Evolutionary conservation across 2,797 vertebrate species (phyloP), one percentile per base, ranked within the genome.

Genomic region (Xenops minutus): DNA sequence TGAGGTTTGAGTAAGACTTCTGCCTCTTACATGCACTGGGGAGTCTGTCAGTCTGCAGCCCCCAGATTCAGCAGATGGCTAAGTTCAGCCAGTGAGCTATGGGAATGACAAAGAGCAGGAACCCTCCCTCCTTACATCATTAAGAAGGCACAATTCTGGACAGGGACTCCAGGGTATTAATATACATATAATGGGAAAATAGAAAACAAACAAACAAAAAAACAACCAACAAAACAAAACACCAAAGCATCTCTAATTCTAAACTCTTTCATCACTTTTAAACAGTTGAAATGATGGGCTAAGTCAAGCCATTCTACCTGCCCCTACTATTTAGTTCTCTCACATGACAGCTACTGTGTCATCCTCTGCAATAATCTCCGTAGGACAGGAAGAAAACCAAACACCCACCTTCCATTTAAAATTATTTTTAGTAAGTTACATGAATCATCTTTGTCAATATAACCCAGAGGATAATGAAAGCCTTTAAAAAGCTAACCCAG

Each of bases 401-500:
- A 73, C 58, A 88, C 48, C 46, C 62, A 94, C 58, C 58, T 84
- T 93, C 62, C 54, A 66, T 84, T 93, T 81, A 5, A 81, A 86
- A 85, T 71, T 93, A 85, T 89, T 88, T 94, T 94, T 93, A 85
- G 83, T 61, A 44, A 23, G n/a, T 21, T 69, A 58, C 29, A 46
- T 92, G 91, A 94, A 48, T 93, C 75, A 92, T 49, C 62, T 88
- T 93, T 95, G 89, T 80, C 89, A 92, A 88, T 56, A 87, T 72
- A 89, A 93, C 29, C 41, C 97, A 97, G 96, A 97, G 97, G 95
- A 97, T 97, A 97, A 95, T 97, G 98, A 97, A 98, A 97, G 97
- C 97, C 87, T 93, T 79, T 41, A 91, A 86, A 90, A 93, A 92
- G 49, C 20, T 85, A 76, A 71, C 58, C 52, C 52, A 17, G n/a